Evolutionary conservation across 2,797 vertebrate species (phyloP).

Genomic region (Sebastes iracundus): DNA sequence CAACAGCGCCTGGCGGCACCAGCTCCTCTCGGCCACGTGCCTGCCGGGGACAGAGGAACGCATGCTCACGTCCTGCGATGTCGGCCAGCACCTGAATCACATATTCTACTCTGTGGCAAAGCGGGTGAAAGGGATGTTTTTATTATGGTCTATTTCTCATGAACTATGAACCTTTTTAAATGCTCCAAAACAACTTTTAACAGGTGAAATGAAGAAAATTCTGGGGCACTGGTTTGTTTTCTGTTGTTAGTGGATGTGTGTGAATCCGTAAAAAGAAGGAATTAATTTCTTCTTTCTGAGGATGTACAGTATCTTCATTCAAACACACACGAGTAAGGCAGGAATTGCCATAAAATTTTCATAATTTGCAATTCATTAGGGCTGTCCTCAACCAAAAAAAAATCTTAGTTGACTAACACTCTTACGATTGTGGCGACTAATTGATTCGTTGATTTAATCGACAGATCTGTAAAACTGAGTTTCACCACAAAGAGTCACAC

Average conservation of each 20-base stretch:
- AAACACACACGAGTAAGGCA: neutral
- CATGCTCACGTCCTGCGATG: conserved; percentile 34
- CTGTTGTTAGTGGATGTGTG: neutral
- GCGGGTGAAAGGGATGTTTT: neutral
- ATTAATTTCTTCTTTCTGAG: neutral
- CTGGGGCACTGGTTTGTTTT: neutral
- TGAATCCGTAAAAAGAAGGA: neutral
- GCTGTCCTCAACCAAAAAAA: neutral
- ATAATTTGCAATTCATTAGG: too few relatives aligned
- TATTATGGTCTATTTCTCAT: neutral
- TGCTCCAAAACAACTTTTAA: neutral
- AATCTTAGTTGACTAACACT: neutral
- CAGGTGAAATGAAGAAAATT: neutral
- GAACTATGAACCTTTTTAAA: neutral
- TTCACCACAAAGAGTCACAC: too few relatives aligned
- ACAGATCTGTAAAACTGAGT: too few relatives aligned
- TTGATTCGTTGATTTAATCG: too few relatives aligned
- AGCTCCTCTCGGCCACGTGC: conserved; percentile 64
- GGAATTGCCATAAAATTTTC: neutral
- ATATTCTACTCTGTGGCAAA: neutral
- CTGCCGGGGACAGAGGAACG: conserved; percentile 48
- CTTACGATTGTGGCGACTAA: too few relatives aligned
- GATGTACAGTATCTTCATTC: neutral
- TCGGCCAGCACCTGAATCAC: conserved; percentile 27
- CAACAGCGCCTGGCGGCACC: conserved; percentile 70